Percentiles rank a stretch among this genome's conserved stretches.
Conservation (phyloP, 2,797 vertebrate species). For the Moxostoma hubbsi region DNA sequence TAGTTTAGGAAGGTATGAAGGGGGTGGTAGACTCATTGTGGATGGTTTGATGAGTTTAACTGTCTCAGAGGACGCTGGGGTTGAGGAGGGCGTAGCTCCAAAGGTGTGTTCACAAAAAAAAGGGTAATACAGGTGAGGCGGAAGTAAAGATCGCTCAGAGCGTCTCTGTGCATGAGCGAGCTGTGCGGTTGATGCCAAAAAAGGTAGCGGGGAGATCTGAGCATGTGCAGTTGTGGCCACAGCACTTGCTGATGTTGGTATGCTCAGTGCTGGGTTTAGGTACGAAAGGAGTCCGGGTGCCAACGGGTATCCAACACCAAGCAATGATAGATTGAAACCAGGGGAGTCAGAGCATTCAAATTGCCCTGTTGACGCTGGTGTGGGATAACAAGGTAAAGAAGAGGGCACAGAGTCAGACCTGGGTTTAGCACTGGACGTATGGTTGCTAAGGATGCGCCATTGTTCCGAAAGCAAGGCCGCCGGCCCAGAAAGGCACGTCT, state of each 20-base stretch:
- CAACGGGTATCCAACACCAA: constrained; percentile 90
- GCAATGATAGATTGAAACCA: constrained; percentile 87
- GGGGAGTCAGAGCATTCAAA: constrained; percentile 88
- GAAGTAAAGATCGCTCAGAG: constrained; percentile 79
- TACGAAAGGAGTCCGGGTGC: constrained; percentile 90
- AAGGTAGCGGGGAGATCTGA: constrained; percentile 85
- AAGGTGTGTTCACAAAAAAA: constrained; percentile 89
- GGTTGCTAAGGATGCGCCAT: constrained; percentile 82
- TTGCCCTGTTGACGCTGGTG: constrained; percentile 82
- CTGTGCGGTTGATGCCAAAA: constrained; percentile 86
- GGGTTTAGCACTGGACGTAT: constrained; percentile 73
- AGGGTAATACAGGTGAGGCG: constrained; percentile 90
- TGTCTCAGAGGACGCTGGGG: constrained; percentile 63
- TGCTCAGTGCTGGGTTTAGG: constrained; percentile 79
- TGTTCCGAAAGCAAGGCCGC: constrained; percentile 81
- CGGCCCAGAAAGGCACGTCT: constrained; percentile 75
- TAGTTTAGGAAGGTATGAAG: constrained; percentile 73
- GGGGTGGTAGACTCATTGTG: constrained; percentile 42
- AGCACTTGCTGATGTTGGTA: constrained; percentile 60
- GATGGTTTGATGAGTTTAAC: constrained; percentile 72
- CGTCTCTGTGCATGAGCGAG: constrained; percentile 81
- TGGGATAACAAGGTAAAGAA: constrained; percentile 87
- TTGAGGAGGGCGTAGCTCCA: constrained; percentile 62
- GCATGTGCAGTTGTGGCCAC: constrained; percentile 64
- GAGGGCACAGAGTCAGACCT: constrained; percentile 67